A percentile compares a stretch with the other conserved stretches of the same genome.
phyloP scores from a whole-genome alignment of 2,888 invertebrate species.

The Phorcus lineatus region DNA sequence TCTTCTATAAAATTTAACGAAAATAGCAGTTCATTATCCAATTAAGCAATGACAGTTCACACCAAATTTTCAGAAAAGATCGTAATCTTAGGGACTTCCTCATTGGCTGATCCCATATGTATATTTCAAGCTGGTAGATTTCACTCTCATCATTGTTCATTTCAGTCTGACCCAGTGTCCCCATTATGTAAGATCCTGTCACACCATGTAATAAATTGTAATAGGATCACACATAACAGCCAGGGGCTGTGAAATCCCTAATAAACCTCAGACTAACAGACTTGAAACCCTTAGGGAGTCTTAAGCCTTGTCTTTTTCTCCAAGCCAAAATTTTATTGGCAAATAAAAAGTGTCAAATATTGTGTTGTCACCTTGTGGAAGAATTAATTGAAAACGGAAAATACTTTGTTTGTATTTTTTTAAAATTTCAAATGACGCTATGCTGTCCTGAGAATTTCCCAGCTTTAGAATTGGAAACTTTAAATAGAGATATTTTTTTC shows the following conservation, averaged over 20 bases:
- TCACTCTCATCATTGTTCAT: not conserved
- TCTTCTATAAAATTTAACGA: too few species aligned
- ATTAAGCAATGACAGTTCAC: not conserved
- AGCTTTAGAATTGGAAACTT: too few species aligned
- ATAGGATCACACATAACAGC: not conserved
- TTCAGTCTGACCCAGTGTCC: not conserved
- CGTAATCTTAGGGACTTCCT: not conserved
- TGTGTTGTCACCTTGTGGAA: too few species aligned
- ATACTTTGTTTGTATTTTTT: too few species aligned
- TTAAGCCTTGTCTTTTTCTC: too few species aligned
- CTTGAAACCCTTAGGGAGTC: too few species aligned
- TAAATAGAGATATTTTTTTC: too few species aligned
- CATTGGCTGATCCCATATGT: not conserved
- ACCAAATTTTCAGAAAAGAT: not conserved
- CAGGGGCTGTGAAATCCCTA: not conserved
- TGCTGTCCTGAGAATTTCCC: too few species aligned
- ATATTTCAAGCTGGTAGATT: not conserved
- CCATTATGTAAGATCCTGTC: not conserved
- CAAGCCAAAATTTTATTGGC: too few species aligned
- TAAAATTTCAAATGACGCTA: too few species aligned
- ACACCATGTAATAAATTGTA: not conserved
- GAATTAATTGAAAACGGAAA: too few species aligned
- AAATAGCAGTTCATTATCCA: not conserved
- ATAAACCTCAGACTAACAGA: not conserved
- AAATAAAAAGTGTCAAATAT: too few species aligned